These are phyloP conservation scores for Amphipoea oculea DNA, from an alignment of 2,888 invertebrate species.

Conservation along the genomic window DNA sequence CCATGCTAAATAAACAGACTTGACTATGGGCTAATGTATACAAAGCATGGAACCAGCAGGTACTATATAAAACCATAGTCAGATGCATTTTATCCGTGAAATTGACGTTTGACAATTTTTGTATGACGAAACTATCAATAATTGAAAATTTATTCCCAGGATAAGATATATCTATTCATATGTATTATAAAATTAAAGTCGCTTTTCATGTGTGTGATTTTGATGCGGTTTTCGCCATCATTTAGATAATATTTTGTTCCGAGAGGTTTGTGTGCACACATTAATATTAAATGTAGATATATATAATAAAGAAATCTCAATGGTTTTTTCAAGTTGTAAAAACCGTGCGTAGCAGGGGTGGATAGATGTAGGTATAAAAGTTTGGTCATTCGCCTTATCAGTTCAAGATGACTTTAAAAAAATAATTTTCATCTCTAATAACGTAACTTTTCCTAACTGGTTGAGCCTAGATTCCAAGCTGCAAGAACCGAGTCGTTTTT, in stretches of 20 bases:
- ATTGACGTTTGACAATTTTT: neutral
- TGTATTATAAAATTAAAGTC: too few species aligned
- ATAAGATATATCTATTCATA: too few species aligned
- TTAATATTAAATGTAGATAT: too few species aligned
- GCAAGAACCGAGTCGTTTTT: constrained; percentile 18
- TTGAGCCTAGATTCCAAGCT: neutral
- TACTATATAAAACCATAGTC: neutral
- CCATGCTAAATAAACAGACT: neutral
- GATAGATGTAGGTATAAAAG: neutral
- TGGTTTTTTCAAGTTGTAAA: neutral
- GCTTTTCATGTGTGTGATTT: too few species aligned
- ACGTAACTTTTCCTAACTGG: neutral
- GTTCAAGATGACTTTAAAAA: too few species aligned
- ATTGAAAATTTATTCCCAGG: neutral
- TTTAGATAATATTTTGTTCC: too few species aligned
- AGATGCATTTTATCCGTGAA: neutral
- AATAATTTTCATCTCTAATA: neutral
- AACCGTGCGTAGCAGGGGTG: neutral
- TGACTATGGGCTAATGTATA: neutral
- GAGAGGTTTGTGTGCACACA: too few species aligned
- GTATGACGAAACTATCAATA: neutral
- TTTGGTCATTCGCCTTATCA: neutral
- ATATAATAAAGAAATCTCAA: neutral
- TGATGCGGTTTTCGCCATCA: too few species aligned
- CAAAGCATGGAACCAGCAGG: neutral